These are phyloP conservation scores for Pluvianellus socialis DNA, from an alignment of 2,113 vertebrate genomes.

Conservation along the genomic window DNA sequence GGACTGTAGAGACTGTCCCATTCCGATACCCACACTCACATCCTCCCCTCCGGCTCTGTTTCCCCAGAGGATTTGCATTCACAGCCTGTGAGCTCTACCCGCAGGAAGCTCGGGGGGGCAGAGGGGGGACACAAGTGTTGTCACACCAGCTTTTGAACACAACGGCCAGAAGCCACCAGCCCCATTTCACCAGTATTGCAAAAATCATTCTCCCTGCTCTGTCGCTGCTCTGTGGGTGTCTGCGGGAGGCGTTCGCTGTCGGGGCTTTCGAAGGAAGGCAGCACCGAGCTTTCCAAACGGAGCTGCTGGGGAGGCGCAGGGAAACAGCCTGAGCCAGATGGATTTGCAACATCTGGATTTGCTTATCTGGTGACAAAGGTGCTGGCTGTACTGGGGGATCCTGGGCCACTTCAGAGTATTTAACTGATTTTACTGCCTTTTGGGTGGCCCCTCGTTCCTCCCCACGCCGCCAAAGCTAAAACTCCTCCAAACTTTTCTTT, in stretches of 20 bases:
- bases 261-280: not conserved
- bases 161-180: not conserved
- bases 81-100: not conserved
- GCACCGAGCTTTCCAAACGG: not conserved
- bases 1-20: not conserved
- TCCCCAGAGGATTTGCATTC: not conserved
- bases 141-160: not conserved
- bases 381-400: not conserved
- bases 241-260: not conserved
- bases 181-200: not conserved
- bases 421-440: not conserved
- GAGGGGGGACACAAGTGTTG: not conserved
- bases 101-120: not conserved
- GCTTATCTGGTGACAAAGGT: not conserved
- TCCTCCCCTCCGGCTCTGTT: not conserved
- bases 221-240: not conserved
- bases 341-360: not conserved
- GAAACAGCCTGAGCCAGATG: not conserved
- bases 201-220: not conserved
- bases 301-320: not conserved
- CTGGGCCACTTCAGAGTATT: not conserved
- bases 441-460: not conserved
- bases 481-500: not conserved
- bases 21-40: not conserved
- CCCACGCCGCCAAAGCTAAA: not conserved